Evolutionary conservation across 2,797 vertebrate species (phyloP).

Genomic region (Gorsachius magnificus): DNA sequence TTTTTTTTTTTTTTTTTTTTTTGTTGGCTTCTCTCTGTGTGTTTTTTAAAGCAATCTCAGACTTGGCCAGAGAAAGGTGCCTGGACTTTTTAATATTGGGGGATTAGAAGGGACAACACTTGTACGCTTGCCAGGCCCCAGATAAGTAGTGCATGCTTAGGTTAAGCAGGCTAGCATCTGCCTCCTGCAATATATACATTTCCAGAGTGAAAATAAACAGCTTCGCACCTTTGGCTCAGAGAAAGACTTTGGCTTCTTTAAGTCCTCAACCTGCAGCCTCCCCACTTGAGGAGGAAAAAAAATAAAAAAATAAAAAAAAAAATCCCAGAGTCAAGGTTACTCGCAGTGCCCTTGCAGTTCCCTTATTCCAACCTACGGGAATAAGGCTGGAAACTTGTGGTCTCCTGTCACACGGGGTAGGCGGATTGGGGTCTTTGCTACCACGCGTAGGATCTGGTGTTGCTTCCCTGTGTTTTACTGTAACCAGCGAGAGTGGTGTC

Average conservation of each 20-base stretch:
- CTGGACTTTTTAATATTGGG: constrained; percentile 68
- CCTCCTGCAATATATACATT: constrained; percentile 68
- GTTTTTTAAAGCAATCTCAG: constrained; percentile 10
- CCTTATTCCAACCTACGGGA: neutral
- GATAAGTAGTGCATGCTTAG: constrained; percentile 64
- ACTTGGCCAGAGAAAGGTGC: constrained; percentile 52
- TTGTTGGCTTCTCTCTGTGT: constrained; percentile 28
- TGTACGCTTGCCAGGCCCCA: constrained; percentile 62
- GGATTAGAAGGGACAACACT: constrained; percentile 70
- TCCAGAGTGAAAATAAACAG: constrained; percentile 76
- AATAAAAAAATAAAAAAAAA: no score
- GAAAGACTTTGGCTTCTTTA: constrained; percentile 10
- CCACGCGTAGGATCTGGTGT: neutral
- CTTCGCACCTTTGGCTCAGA: constrained; percentile 70
- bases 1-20: constrained; percentile 46
- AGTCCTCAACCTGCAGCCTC: neutral
- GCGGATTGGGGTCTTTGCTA: neutral
- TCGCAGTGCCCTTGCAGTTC: neutral
- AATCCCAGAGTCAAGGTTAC: neutral
- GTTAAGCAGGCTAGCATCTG: constrained; percentile 66
- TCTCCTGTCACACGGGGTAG: fast-evolving
- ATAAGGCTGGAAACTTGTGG: neutral
- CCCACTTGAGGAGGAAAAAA: neutral
- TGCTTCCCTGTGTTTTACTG: neutral
- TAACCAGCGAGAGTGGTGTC: neutral